Evolutionary conservation across 2,888 invertebrate species (phyloP).

Genomic region (Lepidochrysops patricia): DNA sequence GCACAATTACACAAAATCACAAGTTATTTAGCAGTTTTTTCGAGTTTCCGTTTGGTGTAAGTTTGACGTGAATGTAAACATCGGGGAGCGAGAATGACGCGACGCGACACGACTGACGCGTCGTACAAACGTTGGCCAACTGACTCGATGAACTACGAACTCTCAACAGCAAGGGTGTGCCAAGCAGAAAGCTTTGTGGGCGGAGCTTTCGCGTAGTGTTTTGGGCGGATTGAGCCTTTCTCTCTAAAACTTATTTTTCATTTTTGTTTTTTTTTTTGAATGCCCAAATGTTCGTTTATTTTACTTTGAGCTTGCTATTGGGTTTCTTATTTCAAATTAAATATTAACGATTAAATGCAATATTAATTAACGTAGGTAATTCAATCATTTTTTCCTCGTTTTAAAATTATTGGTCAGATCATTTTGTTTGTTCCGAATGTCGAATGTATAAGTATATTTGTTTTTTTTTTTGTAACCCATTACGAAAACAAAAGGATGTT

Average conservation of each 20-base stretch:
- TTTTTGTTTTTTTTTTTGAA: neutral
- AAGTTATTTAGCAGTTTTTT: slow-evolving; percentile 23
- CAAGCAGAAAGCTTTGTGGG: slow-evolving; percentile 32
- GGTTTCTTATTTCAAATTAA: neutral
- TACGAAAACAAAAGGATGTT: no score
- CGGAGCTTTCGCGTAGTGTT: slow-evolving; percentile 42
- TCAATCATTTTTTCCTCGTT: no score
- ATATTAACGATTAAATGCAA: no score
- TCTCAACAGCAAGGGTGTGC: slow-evolving; percentile 8
- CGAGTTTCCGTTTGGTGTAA: slow-evolving; percentile 35
- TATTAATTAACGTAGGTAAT: no score
- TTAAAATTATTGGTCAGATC: no score
- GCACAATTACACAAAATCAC: slow-evolving; percentile 24
- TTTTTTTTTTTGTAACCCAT: no score
- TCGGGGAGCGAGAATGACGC: slow-evolving; percentile 30
- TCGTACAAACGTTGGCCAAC: slow-evolving; percentile 45
- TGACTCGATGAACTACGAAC: slow-evolving; percentile 24
- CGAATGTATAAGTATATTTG: no score
- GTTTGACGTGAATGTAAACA: slow-evolving; percentile 57
- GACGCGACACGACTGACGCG: slow-evolving; percentile 19
- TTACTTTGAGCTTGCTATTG: neutral
- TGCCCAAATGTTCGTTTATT: neutral
- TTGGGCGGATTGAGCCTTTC: slow-evolving; percentile 27
- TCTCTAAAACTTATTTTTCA: neutral
- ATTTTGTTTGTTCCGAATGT: no score